Percentiles rank a stretch among this genome's conserved stretches.
These are phyloP conservation scores for Hippoglossus hippoglossus DNA, from an alignment of 2,797 vertebrate species.

Conservation along the genomic window DNA sequence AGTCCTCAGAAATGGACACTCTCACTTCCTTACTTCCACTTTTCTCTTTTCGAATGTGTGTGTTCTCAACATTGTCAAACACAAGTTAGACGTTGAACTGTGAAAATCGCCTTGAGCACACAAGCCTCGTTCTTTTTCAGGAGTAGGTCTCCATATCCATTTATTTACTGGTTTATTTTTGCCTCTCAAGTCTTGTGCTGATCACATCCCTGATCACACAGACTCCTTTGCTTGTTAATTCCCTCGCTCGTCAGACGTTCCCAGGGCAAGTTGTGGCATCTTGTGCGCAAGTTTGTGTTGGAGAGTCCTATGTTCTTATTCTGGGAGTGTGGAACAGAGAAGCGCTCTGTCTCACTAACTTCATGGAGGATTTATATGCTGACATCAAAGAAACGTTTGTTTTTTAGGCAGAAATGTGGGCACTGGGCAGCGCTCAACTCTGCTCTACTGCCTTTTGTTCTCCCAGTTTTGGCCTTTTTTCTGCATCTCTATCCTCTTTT, in stretches of 20 bases:
- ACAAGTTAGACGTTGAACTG: not conserved
- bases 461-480: slow-evolving; percentile 29
- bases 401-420: slow-evolving; percentile 77
- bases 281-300: slow-evolving; percentile 11
- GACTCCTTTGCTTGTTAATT: slow-evolving; percentile 18
- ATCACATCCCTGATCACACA: slow-evolving; percentile 15
- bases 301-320: slow-evolving; percentile 33
- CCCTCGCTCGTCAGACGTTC: slow-evolving; percentile 6
- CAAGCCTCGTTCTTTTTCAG: slow-evolving; percentile 2
- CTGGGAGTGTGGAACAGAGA: slow-evolving; percentile 52
- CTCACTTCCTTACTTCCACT: not conserved
- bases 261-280: slow-evolving; percentile 30
- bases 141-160: slow-evolving; percentile 3
- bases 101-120: slow-evolving; percentile 1
- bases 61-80: slow-evolving; percentile 1
- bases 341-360: slow-evolving; percentile 48
- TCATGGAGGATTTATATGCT: slow-evolving; percentile 43
- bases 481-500: slow-evolving; percentile 28
- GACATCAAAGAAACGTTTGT: slow-evolving; percentile 81
- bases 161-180: not conserved
- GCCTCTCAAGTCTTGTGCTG: not conserved
- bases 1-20: not conserved
- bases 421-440: slow-evolving; percentile 53
- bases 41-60: not conserved
- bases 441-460: slow-evolving; percentile 69